Evolutionary conservation across 2,113 vertebrate species (phyloP), one percentile per base, ranked within the genome.

Genomic region (Oryzias curvinotus): DNA sequence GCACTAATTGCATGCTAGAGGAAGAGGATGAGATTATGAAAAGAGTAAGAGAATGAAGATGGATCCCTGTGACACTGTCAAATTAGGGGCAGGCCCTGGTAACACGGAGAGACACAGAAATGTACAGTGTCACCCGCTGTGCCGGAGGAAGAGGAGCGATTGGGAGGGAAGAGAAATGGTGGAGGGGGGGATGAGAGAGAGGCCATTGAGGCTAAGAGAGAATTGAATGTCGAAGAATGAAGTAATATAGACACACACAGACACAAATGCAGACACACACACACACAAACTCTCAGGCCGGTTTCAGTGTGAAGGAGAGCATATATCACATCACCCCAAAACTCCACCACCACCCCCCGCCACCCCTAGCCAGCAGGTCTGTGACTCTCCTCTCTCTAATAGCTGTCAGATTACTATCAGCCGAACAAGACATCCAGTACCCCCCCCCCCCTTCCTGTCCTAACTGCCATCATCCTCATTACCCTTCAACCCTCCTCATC

Each of bases 31-130:
- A 95, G 95, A 98, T 98, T 98, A 98, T 96, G 94, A 97, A 97
- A 98, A 94, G 95, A 95, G 94, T 93, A 93, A 95, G 94, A 95
- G 95, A 97, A 97, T 98, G 96, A 98, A 98, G 96, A 98, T 94
- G 92, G 95, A 97, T 95, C 92, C 91, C 91, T 80, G 94, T 94
- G 95, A 96, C 96, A 94, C 93, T 96, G 95, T 96, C 96, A 96
- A 95, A 96, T 97, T 96, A 96, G 94, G 95, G 95, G 93, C 94
- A 94, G 65, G 92, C 71, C 71, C 61, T 62, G 65, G 81, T 90
- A 78, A 75, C 58, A 80, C 85, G 75, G 89, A 75, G 87, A 91
- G 90, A 92, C 92, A 92, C 85, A 68, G 83, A 93, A 90, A 96
- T 93, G 93, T 94, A 94, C 92, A 70, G 90, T 81, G 91, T 91